Evolutionary conservation across 35 echinoderm and acorn worm genomes (phyloP).

Genomic region (Amphiura filiformis): DNA sequence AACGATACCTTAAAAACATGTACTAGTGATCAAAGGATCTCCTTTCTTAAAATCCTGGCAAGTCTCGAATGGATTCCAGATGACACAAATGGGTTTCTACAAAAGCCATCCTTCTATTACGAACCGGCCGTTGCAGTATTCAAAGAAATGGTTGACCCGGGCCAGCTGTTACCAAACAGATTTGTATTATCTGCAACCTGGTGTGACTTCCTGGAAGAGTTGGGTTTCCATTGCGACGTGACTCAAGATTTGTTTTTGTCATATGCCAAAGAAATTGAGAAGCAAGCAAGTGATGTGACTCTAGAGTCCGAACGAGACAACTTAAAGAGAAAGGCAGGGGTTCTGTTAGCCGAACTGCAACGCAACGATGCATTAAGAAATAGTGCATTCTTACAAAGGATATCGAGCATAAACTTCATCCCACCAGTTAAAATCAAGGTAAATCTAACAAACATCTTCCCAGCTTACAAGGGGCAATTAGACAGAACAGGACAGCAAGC

Average conservation of each 20-base stretch:
- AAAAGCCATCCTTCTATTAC: not conserved
- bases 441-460: not conserved
- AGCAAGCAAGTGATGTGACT: not conserved
- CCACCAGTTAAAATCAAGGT: not conserved
- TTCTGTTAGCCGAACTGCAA: not conserved
- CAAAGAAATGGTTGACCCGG: constrained; percentile 19
- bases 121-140: not conserved
- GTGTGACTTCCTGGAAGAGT: not conserved
- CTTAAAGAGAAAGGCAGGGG: not conserved
- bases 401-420: not conserved
- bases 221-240: not conserved
- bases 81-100: not conserved
- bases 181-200: not conserved
- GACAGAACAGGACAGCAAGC: not conserved
- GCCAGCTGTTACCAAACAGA: not conserved
- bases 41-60: not conserved
- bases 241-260: not conserved
- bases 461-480: not conserved
- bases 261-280: not conserved
- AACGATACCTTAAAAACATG: not conserved
- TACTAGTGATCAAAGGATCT: not conserved
- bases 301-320: not conserved
- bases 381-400: not conserved
- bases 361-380: not conserved
- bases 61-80: constrained; percentile 1